phyloP scores from a whole-genome alignment of 2,888 invertebrate genomes.

The Ornithoptera priamus region DNA sequence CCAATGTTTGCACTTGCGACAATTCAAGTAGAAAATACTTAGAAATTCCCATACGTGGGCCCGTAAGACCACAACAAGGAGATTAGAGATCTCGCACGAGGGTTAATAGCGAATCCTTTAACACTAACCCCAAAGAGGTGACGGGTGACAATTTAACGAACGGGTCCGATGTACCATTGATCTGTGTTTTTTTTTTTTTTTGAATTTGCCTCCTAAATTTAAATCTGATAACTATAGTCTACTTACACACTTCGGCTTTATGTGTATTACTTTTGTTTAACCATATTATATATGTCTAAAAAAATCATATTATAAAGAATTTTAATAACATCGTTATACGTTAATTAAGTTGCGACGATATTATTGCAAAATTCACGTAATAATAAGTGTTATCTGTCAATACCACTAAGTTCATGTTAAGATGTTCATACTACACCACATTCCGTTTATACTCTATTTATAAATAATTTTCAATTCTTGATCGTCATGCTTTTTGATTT shows the following conservation, averaged over 20 bases:
- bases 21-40: constrained; percentile 66
- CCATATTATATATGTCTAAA: no score
- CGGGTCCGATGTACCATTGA: constrained; percentile 36
- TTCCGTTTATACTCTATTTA: no score
- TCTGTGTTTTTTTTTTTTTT: constrained; percentile 36
- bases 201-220: constrained; percentile 45
- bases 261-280: background rate
- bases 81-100: constrained; percentile 49
- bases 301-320: no score
- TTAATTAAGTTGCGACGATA: no score
- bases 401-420: no score
- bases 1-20: constrained; percentile 61
- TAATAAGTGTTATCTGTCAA: no score
- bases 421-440: no score
- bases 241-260: constrained; percentile 13
- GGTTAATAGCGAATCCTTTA: constrained; percentile 55
- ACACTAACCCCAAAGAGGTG: constrained; percentile 47
- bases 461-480: no score
- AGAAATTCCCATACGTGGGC: constrained; percentile 63
- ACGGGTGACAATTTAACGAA: constrained; percentile 57
- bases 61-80: constrained; percentile 42
- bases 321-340: no score
- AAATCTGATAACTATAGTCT: constrained; percentile 30
- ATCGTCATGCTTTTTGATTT: no score
- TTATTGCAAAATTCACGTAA: no score